A percentile compares a stretch with the other conserved stretches of the same genome.
Conservation (phyloP, 2,113 vertebrate species). For the Perca flavescens region DNA sequence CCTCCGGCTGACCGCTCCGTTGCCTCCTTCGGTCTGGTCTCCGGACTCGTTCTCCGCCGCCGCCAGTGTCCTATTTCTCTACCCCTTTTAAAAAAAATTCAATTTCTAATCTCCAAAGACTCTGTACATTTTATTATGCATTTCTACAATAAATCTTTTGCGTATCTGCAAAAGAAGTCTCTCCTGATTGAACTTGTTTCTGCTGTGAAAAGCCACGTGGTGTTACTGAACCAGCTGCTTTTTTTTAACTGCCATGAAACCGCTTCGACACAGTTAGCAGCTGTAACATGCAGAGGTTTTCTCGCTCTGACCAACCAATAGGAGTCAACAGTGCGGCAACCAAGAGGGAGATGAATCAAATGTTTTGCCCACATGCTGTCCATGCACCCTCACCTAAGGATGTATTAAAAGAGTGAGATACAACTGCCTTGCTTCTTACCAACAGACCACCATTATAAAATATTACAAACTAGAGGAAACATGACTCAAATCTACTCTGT, state of each 20-base stretch:
- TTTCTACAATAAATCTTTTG: too few species aligned
- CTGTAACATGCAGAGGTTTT: not conserved
- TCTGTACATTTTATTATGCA: too few species aligned
- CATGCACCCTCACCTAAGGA: not conserved
- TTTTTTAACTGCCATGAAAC: not conserved
- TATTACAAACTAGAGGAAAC: not conserved
- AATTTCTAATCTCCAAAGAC: too few species aligned
- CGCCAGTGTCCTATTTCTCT: too few species aligned
- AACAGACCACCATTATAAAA: not conserved
- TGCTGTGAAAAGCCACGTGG: conserved; percentile 5
- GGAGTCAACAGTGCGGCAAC: not conserved
- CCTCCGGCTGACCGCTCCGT: too few species aligned
- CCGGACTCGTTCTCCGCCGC: too few species aligned
- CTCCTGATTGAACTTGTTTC: not conserved
- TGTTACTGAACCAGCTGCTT: not conserved
- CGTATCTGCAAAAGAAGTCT: too few species aligned
- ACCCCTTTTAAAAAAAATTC: too few species aligned
- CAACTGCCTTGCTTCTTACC: not conserved
- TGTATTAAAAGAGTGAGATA: not conserved
- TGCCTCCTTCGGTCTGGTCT: too few species aligned
- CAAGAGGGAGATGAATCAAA: not conserved
- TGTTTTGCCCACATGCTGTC: not conserved
- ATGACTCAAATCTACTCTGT: not conserved
- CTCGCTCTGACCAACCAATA: not conserved
- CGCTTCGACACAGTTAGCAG: not conserved